Conservation (phyloP, 2,797 vertebrate genomes). For the Darevskia mixta region DNA sequence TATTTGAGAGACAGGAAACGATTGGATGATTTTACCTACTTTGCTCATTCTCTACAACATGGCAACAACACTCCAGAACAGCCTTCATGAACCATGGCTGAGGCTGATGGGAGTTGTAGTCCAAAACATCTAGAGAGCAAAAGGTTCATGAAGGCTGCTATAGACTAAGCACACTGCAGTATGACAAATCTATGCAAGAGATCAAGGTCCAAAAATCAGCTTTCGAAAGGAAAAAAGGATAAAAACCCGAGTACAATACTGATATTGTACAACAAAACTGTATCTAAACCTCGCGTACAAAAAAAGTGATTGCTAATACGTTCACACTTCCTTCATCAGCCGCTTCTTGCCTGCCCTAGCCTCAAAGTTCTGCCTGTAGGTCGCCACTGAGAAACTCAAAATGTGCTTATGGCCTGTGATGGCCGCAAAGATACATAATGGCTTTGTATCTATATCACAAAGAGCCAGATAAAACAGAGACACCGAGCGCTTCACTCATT, state of each 20-base stretch:
- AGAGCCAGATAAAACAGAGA: slow-evolving; percentile 62
- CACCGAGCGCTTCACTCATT: slow-evolving; percentile 72
- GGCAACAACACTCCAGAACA: background rate
- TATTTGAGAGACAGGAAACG: background rate
- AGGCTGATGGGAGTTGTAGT: too few relatives aligned
- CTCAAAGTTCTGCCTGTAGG: background rate
- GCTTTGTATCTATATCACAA: slow-evolving; percentile 56
- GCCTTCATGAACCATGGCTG: too few relatives aligned
- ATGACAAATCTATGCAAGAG: background rate
- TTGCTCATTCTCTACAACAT: background rate
- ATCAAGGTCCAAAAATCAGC: background rate
- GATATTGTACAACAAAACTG: rapidly evolving
- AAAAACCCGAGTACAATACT: background rate
- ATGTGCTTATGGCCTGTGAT: background rate
- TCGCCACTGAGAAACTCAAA: background rate
- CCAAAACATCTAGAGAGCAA: too few relatives aligned
- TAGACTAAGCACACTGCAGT: background rate
- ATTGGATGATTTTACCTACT: background rate
- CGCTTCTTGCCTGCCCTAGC: background rate
- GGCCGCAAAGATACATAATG: slow-evolving; percentile 48
- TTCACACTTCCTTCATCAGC: slow-evolving; percentile 9
- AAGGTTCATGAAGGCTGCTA: too few relatives aligned
- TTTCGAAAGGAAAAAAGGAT: background rate
- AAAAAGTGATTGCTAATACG: background rate
- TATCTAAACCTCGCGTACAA: background rate